Evolutionary conservation across 2,888 invertebrate species (phyloP).

Genomic region (Macrosoma leucophasiata): DNA sequence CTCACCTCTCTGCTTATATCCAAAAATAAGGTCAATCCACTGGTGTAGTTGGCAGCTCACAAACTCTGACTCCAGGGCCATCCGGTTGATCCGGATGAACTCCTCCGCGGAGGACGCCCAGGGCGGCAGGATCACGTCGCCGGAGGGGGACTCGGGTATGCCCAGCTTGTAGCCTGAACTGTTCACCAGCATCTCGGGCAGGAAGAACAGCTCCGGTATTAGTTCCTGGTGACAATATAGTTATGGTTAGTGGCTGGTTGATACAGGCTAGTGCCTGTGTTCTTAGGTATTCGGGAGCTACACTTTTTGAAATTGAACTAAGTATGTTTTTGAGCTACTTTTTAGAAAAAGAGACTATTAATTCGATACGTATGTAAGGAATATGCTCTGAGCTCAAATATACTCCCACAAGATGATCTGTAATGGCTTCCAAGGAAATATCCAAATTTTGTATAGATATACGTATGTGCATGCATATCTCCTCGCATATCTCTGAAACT

Average conservation of each 20-base stretch:
- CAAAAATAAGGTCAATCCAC: conserved; percentile 99
- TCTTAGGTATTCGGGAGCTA: neutral
- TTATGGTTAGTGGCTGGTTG: neutral
- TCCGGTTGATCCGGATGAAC: conserved; percentile 97
- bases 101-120: conserved; percentile 99
- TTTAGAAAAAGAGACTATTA: too few relatives aligned
- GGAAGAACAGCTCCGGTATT: conserved; percentile 98
- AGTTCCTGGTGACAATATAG: conserved; percentile 82
- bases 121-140: conserved; percentile 94
- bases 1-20: conserved; percentile 97
- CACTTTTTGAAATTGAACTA: conserved; percentile 1
- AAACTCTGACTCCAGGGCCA: conserved; percentile 99
- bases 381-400: too few relatives aligned
- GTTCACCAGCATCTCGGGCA: conserved; percentile 99
- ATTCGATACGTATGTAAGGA: too few relatives aligned
- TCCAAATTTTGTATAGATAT: too few relatives aligned
- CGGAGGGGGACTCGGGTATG: conserved; percentile 87
- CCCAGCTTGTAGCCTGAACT: conserved; percentile 87
- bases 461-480: too few relatives aligned
- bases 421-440: too few relatives aligned
- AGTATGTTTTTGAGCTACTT: too few relatives aligned
- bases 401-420: too few relatives aligned
- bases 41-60: conserved; percentile 99
- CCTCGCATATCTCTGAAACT: too few relatives aligned
- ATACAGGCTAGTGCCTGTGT: neutral